These are phyloP conservation scores for Drosophila mayri DNA, from an alignment of 1,140 invertebrate species.

Conservation along the genomic window DNA sequence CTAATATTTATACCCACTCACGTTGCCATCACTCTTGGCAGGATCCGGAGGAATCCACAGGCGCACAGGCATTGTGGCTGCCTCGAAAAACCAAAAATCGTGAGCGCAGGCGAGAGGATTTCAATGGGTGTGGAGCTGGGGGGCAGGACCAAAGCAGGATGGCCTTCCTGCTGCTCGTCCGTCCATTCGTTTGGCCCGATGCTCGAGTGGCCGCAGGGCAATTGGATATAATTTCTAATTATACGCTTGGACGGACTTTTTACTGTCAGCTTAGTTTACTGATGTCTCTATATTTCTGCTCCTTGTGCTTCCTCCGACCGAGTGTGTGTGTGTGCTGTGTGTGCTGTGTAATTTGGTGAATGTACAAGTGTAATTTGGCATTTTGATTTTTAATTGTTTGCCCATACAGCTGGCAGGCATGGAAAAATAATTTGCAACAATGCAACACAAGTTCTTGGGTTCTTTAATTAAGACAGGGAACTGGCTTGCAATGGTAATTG, in stretches of 20 bases:
- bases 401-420: constrained; percentile 68
- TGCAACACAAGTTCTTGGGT: constrained; percentile 42
- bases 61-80: constrained; percentile 67
- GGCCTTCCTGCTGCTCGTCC: constrained; percentile 18
- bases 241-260: constrained; percentile 83
- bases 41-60: constrained; percentile 31
- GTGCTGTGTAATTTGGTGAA: constrained; percentile 74
- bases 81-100: constrained; percentile 78
- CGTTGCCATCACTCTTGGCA: constrained; percentile 28
- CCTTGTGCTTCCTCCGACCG: constrained; percentile 13
- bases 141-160: neutral
- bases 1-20: constrained; percentile 15
- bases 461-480: constrained; percentile 68
- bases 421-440: constrained; percentile 69
- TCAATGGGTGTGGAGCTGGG: constrained; percentile 1
- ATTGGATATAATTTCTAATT: constrained; percentile 84
- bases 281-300: constrained; percentile 74
- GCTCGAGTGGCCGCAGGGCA: constrained; percentile 81
- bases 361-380: constrained; percentile 82
- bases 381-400: constrained; percentile 82
- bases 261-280: constrained; percentile 83
- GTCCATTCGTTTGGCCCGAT: constrained; percentile 53
- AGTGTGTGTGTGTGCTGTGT: constrained; percentile 20
- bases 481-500: constrained; percentile 53
- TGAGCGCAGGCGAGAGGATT: constrained; percentile 44